phyloP scores from a whole-genome alignment of 1,140 invertebrate genomes.

The Hydropsyche tenuis region DNA sequence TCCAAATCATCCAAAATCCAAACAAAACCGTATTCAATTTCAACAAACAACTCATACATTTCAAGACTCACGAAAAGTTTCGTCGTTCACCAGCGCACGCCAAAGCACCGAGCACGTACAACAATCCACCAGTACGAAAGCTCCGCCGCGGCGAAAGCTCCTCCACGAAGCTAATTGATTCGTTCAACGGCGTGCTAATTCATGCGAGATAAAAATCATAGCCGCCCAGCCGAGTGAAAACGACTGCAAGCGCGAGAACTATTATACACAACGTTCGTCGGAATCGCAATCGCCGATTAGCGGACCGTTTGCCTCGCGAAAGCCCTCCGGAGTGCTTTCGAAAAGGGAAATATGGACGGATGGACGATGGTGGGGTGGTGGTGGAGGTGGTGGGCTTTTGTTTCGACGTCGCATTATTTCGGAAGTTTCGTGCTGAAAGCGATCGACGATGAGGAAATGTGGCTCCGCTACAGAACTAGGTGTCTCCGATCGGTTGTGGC shows the following conservation, averaged over 20 bases:
- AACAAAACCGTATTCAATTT: no score
- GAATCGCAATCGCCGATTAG: not conserved
- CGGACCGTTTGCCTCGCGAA: no score
- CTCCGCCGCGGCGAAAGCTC: conserved; percentile 3
- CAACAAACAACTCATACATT: no score
- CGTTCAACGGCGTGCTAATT: conserved; percentile 43
- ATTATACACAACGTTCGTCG: not conserved
- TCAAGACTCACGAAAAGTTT: no score
- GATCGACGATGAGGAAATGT: not conserved
- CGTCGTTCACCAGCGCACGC: not conserved
- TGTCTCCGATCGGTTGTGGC: no score
- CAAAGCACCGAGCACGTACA: not conserved
- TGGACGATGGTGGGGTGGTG: not conserved
- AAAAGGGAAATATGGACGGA: not conserved
- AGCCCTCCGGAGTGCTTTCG: not conserved
- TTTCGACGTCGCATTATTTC: not conserved
- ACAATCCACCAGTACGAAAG: conserved; percentile 17
- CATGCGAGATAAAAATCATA: conserved; percentile 51
- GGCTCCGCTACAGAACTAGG: no score
- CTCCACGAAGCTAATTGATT: conserved; percentile 45
- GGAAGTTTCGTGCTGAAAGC: not conserved
- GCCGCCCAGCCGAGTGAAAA: conserved; percentile 47
- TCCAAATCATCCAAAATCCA: no score
- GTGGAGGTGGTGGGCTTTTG: not conserved
- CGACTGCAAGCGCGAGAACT: conserved; percentile 43